phyloP scores from a whole-genome alignment of 1,140 invertebrate species.

The Polypedilum pembai region DNA sequence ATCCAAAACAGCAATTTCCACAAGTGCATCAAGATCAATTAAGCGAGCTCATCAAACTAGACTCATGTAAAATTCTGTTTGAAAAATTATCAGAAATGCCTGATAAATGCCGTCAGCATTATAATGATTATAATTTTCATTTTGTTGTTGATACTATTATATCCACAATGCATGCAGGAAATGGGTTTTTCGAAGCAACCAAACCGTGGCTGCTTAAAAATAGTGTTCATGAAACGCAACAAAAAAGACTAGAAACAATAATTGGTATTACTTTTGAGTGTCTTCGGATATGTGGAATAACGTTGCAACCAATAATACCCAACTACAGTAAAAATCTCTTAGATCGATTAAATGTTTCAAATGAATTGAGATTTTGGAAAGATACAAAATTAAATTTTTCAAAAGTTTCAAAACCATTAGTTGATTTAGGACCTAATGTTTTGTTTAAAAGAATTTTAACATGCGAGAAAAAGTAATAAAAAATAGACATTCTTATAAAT shows the following conservation, averaged over 20 bases:
- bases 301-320: constrained; percentile 81
- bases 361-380: constrained; percentile 48
- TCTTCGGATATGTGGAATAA: constrained; percentile 64
- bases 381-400: constrained; percentile 35
- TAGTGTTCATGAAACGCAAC: constrained; percentile 30
- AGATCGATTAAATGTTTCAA: constrained; percentile 55
- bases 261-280: constrained; percentile 79
- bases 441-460: constrained; percentile 39
- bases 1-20: constrained; percentile 69
- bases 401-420: not conserved
- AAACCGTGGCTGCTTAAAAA: constrained; percentile 84
- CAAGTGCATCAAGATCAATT: constrained; percentile 47
- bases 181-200: constrained; percentile 76
- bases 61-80: constrained; percentile 45
- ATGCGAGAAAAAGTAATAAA: constrained; percentile 31
- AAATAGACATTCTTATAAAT: too few species aligned
- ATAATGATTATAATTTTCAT: constrained; percentile 74
- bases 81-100: constrained; percentile 34
- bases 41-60: constrained; percentile 40
- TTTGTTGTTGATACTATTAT: constrained; percentile 73
- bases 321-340: constrained; percentile 56
- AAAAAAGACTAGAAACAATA: constrained; percentile 56
- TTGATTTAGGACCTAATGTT: constrained; percentile 24
- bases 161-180: constrained; percentile 62
- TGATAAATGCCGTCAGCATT: constrained; percentile 57